phyloP scores from a whole-genome alignment of 2,888 invertebrate genomes.

The Netelia virgata region DNA sequence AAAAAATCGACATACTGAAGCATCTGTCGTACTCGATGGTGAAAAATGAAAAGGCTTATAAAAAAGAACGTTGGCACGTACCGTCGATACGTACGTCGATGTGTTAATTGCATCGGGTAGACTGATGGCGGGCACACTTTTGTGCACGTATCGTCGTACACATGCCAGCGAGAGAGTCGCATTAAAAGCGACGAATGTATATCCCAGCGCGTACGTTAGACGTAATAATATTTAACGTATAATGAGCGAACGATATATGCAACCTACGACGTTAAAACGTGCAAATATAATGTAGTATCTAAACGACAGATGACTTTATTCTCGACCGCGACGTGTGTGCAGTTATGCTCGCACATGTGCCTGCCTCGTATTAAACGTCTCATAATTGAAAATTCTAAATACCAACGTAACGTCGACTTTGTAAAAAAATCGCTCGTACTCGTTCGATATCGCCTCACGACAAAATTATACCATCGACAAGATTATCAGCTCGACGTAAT shows the following conservation, averaged over 20 bases:
- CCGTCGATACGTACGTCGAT: conserved; percentile 8
- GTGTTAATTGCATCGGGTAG: conserved; percentile 49
- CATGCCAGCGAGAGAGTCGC: conserved; percentile 44
- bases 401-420: background rate
- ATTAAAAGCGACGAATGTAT: conserved; percentile 18
- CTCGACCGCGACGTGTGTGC: background rate
- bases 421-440: no score
- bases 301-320: conserved; percentile 31
- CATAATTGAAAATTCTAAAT: conserved; percentile 20
- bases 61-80: background rate
- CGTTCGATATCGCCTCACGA: no score
- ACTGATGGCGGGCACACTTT: background rate
- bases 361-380: conserved; percentile 3
- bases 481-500: background rate
- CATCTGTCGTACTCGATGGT: no score
- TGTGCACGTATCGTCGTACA: conserved; percentile 31
- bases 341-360: conserved; percentile 25
- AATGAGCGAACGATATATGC: background rate
- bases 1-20: no score
- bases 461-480: background rate
- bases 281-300: conserved; percentile 24
- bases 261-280: conserved; percentile 7
- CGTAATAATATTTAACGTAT: conserved; percentile 31
- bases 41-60: background rate
- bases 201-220: conserved; percentile 23